These are phyloP conservation scores for Fragum whitleyi DNA, from an alignment of 2,888 invertebrate genomes.

Conservation along the genomic window DNA sequence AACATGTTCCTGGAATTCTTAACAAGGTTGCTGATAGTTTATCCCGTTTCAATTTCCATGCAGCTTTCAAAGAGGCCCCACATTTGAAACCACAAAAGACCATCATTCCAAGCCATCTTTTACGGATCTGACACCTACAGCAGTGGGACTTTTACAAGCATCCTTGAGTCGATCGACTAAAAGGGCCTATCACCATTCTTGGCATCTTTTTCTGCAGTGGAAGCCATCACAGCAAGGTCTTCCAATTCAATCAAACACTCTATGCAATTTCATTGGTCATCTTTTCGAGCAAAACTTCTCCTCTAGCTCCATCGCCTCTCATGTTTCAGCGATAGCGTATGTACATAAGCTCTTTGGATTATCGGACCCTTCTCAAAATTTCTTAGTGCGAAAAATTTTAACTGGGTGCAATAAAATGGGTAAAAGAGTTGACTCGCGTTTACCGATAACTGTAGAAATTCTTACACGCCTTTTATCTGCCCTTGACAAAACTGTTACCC, in stretches of 20 bases:
- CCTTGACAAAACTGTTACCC: not conserved
- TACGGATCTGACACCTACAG: not conserved
- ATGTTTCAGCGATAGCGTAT: not conserved
- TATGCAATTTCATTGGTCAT: no score
- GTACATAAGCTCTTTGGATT: not conserved
- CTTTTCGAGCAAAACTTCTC: no score
- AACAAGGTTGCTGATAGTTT: constrained; percentile 18
- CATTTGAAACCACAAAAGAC: not conserved
- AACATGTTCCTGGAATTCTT: constrained; percentile 15
- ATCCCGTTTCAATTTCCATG: constrained; percentile 28
- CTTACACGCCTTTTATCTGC: not conserved
- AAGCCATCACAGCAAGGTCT: no score
- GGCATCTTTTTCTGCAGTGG: not conserved
- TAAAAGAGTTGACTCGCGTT: not conserved
- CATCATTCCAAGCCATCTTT: not conserved
- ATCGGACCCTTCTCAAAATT: not conserved
- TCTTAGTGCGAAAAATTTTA: not conserved
- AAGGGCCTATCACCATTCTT: not conserved
- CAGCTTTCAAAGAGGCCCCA: constrained; percentile 7
- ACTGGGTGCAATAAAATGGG: not conserved
- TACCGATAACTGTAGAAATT: not conserved
- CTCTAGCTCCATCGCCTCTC: not conserved
- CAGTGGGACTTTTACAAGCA: not conserved
- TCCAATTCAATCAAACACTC: no score
- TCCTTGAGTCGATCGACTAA: not conserved